phyloP scores from a whole-genome alignment of 2,113 vertebrate species.

The Nerophis lumbriciformis region DNA sequence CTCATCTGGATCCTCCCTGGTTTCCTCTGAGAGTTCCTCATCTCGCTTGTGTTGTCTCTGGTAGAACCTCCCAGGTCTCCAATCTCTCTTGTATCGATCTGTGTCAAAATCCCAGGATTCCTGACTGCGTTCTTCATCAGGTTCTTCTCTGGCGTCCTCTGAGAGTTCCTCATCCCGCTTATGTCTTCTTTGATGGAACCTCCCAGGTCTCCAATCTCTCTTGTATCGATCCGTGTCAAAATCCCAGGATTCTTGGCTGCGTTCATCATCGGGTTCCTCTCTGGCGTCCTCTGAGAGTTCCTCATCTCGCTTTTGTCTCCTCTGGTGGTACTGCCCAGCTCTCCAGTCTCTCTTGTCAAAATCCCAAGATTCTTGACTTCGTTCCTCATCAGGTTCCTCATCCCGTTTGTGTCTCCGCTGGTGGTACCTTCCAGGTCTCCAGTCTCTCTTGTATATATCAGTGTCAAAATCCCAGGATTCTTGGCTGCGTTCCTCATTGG shows the following conservation, averaged over 20 bases:
- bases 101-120: conserved; percentile 39
- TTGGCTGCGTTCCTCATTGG: conserved; percentile 62
- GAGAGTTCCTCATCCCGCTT: conserved; percentile 37
- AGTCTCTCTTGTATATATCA: conserved; percentile 29
- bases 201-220: conserved; percentile 27
- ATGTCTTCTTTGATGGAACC: conserved; percentile 38
- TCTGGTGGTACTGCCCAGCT: conserved; percentile 30
- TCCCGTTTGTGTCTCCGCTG: conserved; percentile 38
- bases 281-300: conserved; percentile 35
- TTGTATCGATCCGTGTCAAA: conserved; percentile 35
- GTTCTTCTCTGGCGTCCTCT: conserved; percentile 33
- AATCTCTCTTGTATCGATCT: conserved; percentile 26
- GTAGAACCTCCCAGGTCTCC: conserved; percentile 38
- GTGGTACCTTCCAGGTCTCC: conserved; percentile 40
- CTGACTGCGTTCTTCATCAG: conserved; percentile 48
- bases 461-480: conserved; percentile 48
- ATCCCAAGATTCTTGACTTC: conserved; percentile 48
- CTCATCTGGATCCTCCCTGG: conserved; percentile 31
- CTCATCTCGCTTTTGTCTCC: conserved; percentile 43
- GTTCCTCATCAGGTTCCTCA: conserved; percentile 44
- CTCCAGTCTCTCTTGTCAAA: conserved; percentile 43
- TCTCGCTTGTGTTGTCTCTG: conserved; percentile 34
- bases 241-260: conserved; percentile 55
- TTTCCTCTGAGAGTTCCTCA: conserved; percentile 28
- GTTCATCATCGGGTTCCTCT: conserved; percentile 37